Base-by-base conservation (phyloP, 2,797 vertebrate genomes). In the Garrulus glandarius region DNA sequence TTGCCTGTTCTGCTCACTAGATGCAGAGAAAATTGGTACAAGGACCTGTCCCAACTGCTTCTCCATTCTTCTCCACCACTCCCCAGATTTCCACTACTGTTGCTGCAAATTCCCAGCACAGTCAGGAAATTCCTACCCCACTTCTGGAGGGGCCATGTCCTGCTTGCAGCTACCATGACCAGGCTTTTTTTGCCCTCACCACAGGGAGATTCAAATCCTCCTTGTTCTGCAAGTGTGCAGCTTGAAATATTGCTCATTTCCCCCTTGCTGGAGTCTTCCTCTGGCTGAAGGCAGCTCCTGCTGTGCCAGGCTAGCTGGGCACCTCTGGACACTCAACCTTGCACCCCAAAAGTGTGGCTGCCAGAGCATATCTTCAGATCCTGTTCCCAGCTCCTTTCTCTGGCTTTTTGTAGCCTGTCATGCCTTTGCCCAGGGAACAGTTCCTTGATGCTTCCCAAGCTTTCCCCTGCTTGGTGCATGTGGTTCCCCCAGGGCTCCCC, bases 381-480 rank as follows among this genome's bases (percentile, higher is more conserved):
- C 44, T 36, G 1, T 47, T 76, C n/a, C 49, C 41, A 70, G 6
- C n/a, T 87, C 29, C 43, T 74, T 76, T 41, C 39, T 76, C 23
- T 69, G 65, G 6, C 8, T 46, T 76, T 68, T 61, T 49, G 32
- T 88, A 71, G 23, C 46, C 55, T 87, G 21, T 53, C 24, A 3
- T 34, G 24, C 15, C 22, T 69, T 69, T 61, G 22, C 59, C 57
- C 46, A 61, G 49, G 59, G 61, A 70, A 2, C 18, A 71, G 23
- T 22, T 69, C 53, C 59, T 53, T 67, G 46, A 46, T 46, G 16
- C 15, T 78, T 71, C 27, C 37, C 27, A 32, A 16, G 7, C 29
- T 60, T 84, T 75, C 7, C 52, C 10, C 18, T 1, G 3, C 29
- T n/a, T n/a, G 22, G 15, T 55, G 22, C 0, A 0, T 19, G 53